phyloP scores from a whole-genome alignment of 1,140 invertebrate species.

The Drosophila ficusphila region DNA sequence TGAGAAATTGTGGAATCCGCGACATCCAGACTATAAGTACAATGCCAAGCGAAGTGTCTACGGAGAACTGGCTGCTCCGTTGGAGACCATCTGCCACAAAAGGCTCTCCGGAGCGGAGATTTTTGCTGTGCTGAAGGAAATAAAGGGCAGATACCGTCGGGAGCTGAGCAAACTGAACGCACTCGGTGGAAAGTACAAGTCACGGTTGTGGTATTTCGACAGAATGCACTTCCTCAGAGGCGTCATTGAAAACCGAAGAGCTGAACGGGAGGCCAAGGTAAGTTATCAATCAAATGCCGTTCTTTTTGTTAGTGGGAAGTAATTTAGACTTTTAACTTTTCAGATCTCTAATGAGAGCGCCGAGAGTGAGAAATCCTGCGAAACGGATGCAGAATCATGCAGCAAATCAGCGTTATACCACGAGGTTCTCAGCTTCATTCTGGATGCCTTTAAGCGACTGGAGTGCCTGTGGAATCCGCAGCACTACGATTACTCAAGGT shows the following conservation, averaged over 20 bases:
- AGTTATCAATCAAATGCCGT: not conserved
- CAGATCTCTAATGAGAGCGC: conserved; percentile 50
- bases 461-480: conserved; percentile 77
- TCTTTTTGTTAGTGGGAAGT: no score
- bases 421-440: conserved; percentile 67
- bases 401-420: conserved; percentile 60
- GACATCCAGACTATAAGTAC: conserved; percentile 75
- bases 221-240: conserved; percentile 65
- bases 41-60: conserved; percentile 73
- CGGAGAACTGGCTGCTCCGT: conserved; percentile 58
- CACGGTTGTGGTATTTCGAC: conserved; percentile 70
- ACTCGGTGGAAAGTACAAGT: conserved; percentile 56
- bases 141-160: conserved; percentile 64
- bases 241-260: conserved; percentile 71
- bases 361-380: conserved; percentile 69
- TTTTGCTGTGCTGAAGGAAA: conserved; percentile 67
- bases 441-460: conserved; percentile 58
- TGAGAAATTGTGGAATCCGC: conserved; percentile 78
- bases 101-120: conserved; percentile 61
- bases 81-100: conserved; percentile 57
- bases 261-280: conserved; percentile 69
- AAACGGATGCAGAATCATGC: conserved; percentile 66
- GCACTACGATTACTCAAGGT: conserved; percentile 61
- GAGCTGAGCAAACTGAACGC: conserved; percentile 66
- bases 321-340: not conserved